Evolutionary conservation across 1,140 invertebrate species (phyloP), one percentile per base, ranked within the genome.

Genomic region (Danaus melanippus): DNA sequence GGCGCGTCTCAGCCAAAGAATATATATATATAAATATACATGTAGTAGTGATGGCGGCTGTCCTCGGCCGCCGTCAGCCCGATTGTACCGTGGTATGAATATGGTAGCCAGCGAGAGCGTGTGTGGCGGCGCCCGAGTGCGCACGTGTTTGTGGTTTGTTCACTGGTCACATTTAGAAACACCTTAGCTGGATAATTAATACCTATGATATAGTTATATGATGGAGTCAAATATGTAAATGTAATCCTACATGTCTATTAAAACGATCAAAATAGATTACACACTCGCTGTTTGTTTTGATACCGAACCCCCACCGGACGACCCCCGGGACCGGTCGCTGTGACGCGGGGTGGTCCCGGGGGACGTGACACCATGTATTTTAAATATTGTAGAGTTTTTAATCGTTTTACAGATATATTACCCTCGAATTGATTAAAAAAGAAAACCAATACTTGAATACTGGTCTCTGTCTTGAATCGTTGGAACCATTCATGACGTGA

Each of bases 201-300:
- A 71, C 76, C 78, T 79, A 81, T 82, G 80, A 78, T 84, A 84
- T 84, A 82, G 79, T 84, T 82, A 82, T 84, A 84, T 84, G 78
- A 79, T 75, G 76, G 78, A 67, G 80, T 78, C 71, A 73, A 81
- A 75, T 84, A 82, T 82, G 77, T 82, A 82, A 79, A 81, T 84
- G 81, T 84, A 84, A 84, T 79, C 79, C 81, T 84, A 84, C 81
- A 79, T 82, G 81, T 84, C 79, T 84, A 84, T 84, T 84, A 84
- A 84, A 84, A 80, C 70, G 64, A 76, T 82, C 76, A 81, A 81
- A 84, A 82, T 81, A 84, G 79, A 84, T 77, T 59, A 32, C 41
- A 42, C 12, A 47, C 45, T 32, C 51, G 49, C 56, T 43, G 49
- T 52, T 60, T 60, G 42, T 44, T 44, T 44, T 44, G 3, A 6